Evolutionary conservation across 2,888 invertebrate genomes (phyloP).

Genomic region (Hydropsyche betteni): DNA sequence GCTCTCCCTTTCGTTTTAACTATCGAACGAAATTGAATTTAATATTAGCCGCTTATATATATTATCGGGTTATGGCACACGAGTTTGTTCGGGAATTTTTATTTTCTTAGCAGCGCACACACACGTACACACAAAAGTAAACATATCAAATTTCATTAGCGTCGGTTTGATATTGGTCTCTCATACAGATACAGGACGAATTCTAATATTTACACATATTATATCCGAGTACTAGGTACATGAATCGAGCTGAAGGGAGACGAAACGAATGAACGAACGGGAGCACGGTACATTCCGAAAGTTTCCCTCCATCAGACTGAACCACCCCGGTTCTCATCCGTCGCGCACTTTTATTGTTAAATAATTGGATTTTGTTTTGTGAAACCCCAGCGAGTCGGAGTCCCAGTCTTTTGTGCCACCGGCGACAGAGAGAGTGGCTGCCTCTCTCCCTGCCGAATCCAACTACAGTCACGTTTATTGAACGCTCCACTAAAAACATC

Average conservation of each 20-base stretch:
- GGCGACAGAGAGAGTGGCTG: conserved; percentile 27
- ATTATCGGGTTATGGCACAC: conserved; percentile 9
- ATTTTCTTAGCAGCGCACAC: neutral
- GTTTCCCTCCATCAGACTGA: conserved; percentile 28
- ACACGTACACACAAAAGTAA: neutral
- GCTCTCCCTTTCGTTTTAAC: neutral
- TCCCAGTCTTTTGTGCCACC: conserved; percentile 42
- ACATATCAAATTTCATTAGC: conserved; percentile 29
- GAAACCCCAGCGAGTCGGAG: conserved; percentile 32
- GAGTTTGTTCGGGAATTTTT: neutral
- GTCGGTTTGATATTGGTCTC: neutral
- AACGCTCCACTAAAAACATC: conserved; percentile 47
- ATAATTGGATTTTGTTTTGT: conserved; percentile 53
- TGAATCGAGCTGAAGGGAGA: neutral
- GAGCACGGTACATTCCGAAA: conserved; percentile 36
- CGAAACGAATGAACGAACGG: neutral
- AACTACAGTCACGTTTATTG: conserved; percentile 43
- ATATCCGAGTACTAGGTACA: neutral
- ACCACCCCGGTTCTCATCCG: conserved; percentile 41
- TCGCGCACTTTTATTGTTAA: conserved; percentile 52
- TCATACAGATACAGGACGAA: neutral
- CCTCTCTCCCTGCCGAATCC: conserved; percentile 36
- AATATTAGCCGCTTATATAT: neutral
- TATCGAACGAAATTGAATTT: conserved; percentile 4
- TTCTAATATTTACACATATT: conserved; percentile 24